These are phyloP conservation scores for Cabera pusaria DNA, from an alignment of 2,888 invertebrate species.

Conservation along the genomic window DNA sequence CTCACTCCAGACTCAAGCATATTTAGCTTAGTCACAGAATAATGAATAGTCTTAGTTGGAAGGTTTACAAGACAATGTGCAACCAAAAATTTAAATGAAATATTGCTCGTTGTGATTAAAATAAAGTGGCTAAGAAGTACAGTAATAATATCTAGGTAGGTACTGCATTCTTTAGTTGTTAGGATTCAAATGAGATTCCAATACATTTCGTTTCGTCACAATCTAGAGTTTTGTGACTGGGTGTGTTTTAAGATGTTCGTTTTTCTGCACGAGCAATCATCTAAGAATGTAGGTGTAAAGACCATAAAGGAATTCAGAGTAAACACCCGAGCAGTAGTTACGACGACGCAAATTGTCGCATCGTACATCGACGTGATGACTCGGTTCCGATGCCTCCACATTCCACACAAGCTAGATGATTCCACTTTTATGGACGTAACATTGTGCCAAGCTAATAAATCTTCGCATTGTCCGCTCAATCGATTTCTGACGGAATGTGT, in stretches of 20 bases:
- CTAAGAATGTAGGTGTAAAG: conserved; percentile 33
- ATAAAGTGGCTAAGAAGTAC: too few relatives aligned
- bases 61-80: too few relatives aligned
- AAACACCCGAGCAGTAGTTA: conserved; percentile 30
- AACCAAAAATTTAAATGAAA: too few relatives aligned
- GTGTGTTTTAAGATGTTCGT: conserved; percentile 5
- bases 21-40: too few relatives aligned
- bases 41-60: too few relatives aligned
- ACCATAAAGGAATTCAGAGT: conserved; percentile 42
- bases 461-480: conserved; percentile 26
- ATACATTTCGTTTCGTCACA: too few relatives aligned
- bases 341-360: conserved; percentile 32
- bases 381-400: conserved; percentile 29
- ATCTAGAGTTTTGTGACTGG: too few relatives aligned
- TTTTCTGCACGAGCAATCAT: conserved; percentile 15
- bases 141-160: too few relatives aligned
- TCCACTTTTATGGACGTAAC: conserved; percentile 45
- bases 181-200: too few relatives aligned
- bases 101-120: too few relatives aligned
- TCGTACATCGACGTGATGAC: conserved; percentile 32
- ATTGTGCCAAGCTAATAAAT: conserved; percentile 31
- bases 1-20: too few relatives aligned
- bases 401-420: conserved; percentile 39
- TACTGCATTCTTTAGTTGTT: too few relatives aligned
- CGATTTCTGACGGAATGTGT: conserved; percentile 34